phyloP scores from a whole-genome alignment of 2,888 invertebrate genomes.

The Dolichomitus sp. region DNA sequence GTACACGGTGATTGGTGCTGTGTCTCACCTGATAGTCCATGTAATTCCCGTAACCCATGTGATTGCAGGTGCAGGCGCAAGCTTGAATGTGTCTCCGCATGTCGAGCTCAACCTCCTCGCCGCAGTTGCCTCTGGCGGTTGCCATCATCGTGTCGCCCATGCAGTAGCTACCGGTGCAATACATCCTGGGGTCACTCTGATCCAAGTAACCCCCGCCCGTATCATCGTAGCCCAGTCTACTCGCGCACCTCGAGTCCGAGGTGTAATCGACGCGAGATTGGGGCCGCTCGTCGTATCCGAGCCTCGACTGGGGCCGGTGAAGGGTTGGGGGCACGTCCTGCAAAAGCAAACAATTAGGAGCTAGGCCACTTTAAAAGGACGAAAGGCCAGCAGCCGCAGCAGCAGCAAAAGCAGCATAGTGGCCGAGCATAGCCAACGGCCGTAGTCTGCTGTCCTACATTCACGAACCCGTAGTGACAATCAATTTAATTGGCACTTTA shows the following conservation, averaged over 20 bases:
- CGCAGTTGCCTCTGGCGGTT: slow-evolving; percentile 84
- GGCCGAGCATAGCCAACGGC: slow-evolving; percentile 26
- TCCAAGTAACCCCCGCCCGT: slow-evolving; percentile 84
- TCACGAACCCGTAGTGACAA: slow-evolving; percentile 58
- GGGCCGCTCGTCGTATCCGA: slow-evolving; percentile 84
- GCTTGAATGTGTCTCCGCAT: slow-evolving; percentile 95
- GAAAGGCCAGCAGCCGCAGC: slow-evolving; percentile 13
- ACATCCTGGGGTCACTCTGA: slow-evolving; percentile 84
- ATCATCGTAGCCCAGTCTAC: slow-evolving; percentile 84
- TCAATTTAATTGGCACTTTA: slow-evolving; percentile 63
- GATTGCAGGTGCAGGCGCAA: slow-evolving; percentile 96
- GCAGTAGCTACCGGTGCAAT: slow-evolving; percentile 85
- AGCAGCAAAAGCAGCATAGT: slow-evolving; percentile 6
- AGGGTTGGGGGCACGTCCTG: slow-evolving; percentile 76
- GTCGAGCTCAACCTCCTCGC: slow-evolving; percentile 92
- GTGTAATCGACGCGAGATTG: slow-evolving; percentile 84
- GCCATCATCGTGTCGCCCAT: slow-evolving; percentile 86
- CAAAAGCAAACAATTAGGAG: slow-evolving; percentile 61
- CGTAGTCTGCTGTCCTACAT: slow-evolving; percentile 57
- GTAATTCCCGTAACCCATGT: slow-evolving; percentile 97
- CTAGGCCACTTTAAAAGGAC: slow-evolving; percentile 54
- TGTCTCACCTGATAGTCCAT: slow-evolving; percentile 94
- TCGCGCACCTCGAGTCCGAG: slow-evolving; percentile 84
- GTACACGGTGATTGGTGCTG: neutral
- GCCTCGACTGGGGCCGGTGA: slow-evolving; percentile 83